A percentile compares a stretch with the other conserved stretches of the same genome.
These are phyloP conservation scores for Furcifer pardalis DNA, from an alignment of 2,797 vertebrate genomes.

Conservation along the genomic window DNA sequence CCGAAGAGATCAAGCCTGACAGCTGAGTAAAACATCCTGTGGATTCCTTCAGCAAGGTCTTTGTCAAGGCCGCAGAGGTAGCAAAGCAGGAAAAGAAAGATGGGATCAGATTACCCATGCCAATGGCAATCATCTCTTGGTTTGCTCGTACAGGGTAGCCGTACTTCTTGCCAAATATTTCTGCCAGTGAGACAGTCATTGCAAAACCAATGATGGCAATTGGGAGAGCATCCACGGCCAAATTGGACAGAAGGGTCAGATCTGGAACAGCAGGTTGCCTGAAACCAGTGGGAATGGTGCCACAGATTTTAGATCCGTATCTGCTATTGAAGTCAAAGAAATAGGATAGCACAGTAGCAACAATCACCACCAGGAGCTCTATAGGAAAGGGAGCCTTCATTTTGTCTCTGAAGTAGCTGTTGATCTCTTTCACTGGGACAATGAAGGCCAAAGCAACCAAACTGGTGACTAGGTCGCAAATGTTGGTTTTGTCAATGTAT, in stretches of 20 bases:
- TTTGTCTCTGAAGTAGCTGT: slow-evolving; percentile 60
- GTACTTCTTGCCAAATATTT: slow-evolving; percentile 74
- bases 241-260: slow-evolving; percentile 60
- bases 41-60: slow-evolving; percentile 74
- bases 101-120: slow-evolving; percentile 69
- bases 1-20: slow-evolving; percentile 65
- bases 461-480: slow-evolving; percentile 71
- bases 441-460: slow-evolving; percentile 63
- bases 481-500: slow-evolving; percentile 61
- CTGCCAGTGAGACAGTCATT: slow-evolving; percentile 68
- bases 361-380: slow-evolving; percentile 69
- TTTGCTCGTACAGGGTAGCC: slow-evolving; percentile 67
- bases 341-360: slow-evolving; percentile 61
- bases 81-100: slow-evolving; percentile 75
- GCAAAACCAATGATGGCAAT: slow-evolving; percentile 73
- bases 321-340: slow-evolving; percentile 49
- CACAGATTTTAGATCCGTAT: slow-evolving; percentile 63
- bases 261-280: slow-evolving; percentile 61
- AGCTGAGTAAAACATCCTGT: slow-evolving; percentile 66
- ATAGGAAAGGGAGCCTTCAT: slow-evolving; percentile 70
- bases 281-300: slow-evolving; percentile 72
- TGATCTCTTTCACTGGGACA: slow-evolving; percentile 71
- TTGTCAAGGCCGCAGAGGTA: slow-evolving; percentile 68
- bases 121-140: slow-evolving; percentile 74
- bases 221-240: slow-evolving; percentile 70